These are phyloP conservation scores for Sclerodermus sp. DNA, from an alignment of 2,888 invertebrate genomes.

Conservation along the genomic window DNA sequence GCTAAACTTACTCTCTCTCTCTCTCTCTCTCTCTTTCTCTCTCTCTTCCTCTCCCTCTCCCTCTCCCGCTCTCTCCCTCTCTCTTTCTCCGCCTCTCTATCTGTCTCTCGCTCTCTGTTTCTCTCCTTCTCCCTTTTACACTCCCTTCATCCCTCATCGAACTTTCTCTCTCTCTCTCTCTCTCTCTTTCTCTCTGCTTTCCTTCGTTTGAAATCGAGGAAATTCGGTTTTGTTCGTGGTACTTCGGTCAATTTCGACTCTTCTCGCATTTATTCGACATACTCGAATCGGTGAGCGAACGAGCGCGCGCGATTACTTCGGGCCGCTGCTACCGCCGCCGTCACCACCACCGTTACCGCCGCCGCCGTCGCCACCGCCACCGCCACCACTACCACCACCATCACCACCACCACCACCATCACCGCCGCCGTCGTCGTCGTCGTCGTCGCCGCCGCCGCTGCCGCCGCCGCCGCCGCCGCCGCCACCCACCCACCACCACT, in stretches of 20 bases:
- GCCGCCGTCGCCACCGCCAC: neutral
- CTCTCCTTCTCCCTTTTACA: no score
- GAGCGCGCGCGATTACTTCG: neutral
- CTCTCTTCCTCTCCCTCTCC: no score
- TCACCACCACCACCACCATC: neutral
- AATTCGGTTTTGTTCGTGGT: neutral
- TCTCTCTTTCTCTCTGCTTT: neutral
- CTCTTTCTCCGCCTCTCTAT: neutral
- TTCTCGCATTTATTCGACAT: no score
- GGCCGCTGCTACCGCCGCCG: conserved; percentile 1
- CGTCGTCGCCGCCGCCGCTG: conserved; percentile 1
- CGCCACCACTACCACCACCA: no score
- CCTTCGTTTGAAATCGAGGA: neutral
- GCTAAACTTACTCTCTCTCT: no score
- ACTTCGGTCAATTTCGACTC: neutral
- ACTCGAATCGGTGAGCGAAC: neutral
- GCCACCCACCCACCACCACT: neutral
- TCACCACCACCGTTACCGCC: neutral
- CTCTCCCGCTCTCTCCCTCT: conserved; percentile 9
- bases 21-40: no score
- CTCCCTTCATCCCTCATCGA: no score
- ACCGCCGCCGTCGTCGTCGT: conserved; percentile 5
- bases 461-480: neutral
- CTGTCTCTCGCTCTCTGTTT: no score
- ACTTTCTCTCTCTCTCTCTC: no score